phyloP scores from a whole-genome alignment of 1,140 invertebrate genomes.

The Bombus superbus region DNA sequence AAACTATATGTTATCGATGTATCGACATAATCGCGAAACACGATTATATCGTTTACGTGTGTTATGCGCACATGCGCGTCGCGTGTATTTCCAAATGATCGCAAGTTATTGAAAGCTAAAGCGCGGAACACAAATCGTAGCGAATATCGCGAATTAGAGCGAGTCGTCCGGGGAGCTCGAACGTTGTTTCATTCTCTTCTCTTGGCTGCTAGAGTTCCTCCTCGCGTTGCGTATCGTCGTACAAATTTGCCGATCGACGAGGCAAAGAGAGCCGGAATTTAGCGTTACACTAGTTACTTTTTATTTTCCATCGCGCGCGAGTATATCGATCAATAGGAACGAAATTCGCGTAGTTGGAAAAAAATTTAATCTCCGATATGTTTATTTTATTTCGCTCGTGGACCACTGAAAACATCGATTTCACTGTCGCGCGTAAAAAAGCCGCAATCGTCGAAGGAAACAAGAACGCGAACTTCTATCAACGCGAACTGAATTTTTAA shows the following conservation, averaged over 20 bases:
- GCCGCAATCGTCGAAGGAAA: not conserved
- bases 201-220: too few species aligned
- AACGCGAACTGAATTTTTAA: slow-evolving; percentile 3
- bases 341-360: not conserved
- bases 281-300: not conserved
- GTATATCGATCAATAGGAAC: not conserved
- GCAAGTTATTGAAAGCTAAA: not conserved
- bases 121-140: not conserved
- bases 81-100: not conserved
- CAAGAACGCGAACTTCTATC: not conserved
- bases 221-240: not conserved
- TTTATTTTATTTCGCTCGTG: not conserved
- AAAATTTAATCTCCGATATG: not conserved
- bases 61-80: not conserved
- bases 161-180: not conserved
- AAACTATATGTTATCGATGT: not conserved
- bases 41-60: not conserved
- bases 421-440: not conserved
- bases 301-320: not conserved
- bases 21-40: not conserved
- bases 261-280: not conserved
- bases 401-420: not conserved
- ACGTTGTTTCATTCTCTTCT: too few species aligned
- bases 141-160: not conserved
- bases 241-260: not conserved